Evolutionary conservation across 2,113 vertebrate species (phyloP).

Genomic region (Dinomys branickii): DNA sequence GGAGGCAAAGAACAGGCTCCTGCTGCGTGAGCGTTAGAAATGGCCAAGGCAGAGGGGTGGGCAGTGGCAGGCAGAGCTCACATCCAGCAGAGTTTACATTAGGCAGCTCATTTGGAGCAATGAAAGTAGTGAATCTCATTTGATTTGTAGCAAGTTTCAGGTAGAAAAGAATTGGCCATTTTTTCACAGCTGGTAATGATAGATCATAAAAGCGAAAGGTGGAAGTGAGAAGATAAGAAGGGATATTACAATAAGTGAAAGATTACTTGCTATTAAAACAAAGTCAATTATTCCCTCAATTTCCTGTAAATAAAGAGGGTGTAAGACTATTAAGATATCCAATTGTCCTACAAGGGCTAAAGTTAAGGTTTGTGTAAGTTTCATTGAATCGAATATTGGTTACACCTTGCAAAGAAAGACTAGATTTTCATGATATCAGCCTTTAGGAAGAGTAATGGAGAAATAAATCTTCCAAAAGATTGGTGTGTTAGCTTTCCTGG

Average conservation of each 20-base stretch:
- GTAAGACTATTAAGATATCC: background rate
- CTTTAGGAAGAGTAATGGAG: background rate
- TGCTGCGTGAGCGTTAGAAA: background rate
- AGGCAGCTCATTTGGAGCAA: background rate
- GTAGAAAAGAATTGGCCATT: background rate
- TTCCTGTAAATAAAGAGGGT: background rate
- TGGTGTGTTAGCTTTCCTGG: background rate
- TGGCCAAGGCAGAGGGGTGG: too few relatives aligned
- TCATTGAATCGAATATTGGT: background rate
- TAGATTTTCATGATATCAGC: background rate
- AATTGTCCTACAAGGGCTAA: background rate
- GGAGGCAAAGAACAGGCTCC: background rate
- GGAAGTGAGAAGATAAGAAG: background rate
- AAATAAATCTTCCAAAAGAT: constrained; percentile 16
- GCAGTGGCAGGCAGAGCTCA: background rate
- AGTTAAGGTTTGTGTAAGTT: background rate
- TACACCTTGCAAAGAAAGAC: background rate
- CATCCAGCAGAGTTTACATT: background rate
- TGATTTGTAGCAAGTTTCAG: background rate
- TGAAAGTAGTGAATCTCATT: background rate
- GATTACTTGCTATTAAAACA: background rate
- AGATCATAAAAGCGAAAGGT: background rate
- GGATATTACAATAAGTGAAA: background rate
- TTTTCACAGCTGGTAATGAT: background rate
- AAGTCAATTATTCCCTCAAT: background rate